Evolutionary conservation across 2,797 vertebrate species (phyloP).

Genomic region (Peromyscus melanophrys): DNA sequence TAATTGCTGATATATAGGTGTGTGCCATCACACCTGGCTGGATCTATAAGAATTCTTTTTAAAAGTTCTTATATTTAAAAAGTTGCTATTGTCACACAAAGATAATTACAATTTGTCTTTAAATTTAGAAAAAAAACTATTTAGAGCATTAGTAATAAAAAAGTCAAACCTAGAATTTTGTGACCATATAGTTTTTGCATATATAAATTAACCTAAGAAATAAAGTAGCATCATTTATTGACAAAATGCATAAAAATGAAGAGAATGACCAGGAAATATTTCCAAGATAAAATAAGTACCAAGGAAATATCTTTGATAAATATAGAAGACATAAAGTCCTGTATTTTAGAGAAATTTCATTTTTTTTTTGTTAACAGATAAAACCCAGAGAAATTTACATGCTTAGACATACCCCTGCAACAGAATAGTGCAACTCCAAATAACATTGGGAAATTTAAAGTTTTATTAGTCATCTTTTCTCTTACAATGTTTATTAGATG

Average conservation of each 20-base stretch:
- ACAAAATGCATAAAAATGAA: not conserved
- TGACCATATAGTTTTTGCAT: not conserved
- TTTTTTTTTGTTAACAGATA: slow-evolving; percentile 66
- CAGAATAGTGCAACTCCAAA: not conserved
- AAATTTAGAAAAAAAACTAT: not conserved
- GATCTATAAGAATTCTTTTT: slow-evolving; percentile 33
- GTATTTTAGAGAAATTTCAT: slow-evolving; percentile 66
- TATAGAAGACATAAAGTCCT: slow-evolving; percentile 39
- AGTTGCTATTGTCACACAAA: not conserved
- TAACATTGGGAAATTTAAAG: slow-evolving; percentile 25
- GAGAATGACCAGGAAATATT: not conserved
- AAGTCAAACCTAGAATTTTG: not conserved
- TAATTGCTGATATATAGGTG: not conserved
- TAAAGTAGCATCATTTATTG: slow-evolving; percentile 1
- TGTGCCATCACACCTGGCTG: not conserved
- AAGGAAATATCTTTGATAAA: slow-evolving; percentile 68
- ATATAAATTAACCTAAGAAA: slow-evolving; percentile 20
- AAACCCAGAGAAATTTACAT: not conserved
- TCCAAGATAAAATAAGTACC: slow-evolving; percentile 64
- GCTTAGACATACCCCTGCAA: slow-evolving; percentile 15
- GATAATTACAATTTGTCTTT: slow-evolving; percentile 18
- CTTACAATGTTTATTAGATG: slow-evolving; percentile 20
- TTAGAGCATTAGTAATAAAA: not conserved
- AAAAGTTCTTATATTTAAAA: not conserved
- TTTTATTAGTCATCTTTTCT: slow-evolving; percentile 5